Percentiles rank a stretch among this genome's conserved stretches.
Conservation (phyloP, 2,113 vertebrate genomes). For the Nicator chloris region DNA sequence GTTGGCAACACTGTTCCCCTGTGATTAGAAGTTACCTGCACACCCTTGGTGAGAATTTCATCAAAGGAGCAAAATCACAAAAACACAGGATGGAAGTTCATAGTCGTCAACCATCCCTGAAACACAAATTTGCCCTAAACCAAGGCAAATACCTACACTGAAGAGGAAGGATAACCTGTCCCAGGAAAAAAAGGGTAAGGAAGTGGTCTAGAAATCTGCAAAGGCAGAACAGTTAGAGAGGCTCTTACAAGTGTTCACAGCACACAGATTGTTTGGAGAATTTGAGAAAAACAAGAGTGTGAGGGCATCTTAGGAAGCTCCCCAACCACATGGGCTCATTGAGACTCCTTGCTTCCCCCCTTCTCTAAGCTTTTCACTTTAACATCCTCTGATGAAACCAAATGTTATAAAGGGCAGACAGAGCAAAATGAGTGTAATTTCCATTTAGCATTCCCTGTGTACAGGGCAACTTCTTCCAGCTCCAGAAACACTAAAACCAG, state of each 20-base stretch:
- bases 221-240: not conserved
- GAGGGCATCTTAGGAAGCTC: not conserved
- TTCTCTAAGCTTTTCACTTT: conserved; percentile 15
- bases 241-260: not conserved
- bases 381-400: not conserved
- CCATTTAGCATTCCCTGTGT: not conserved
- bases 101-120: not conserved
- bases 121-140: too few relatives aligned
- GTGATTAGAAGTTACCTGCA: not conserved
- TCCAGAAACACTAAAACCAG: not conserved
- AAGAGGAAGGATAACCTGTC: not conserved
- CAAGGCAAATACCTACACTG: too few relatives aligned
- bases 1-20: not conserved
- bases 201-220: not conserved
- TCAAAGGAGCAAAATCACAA: not conserved
- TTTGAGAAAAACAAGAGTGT: not conserved
- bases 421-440: not conserved
- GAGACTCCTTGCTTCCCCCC: not conserved
- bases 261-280: not conserved
- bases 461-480: not conserved
- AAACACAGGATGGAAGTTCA: not conserved
- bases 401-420: not conserved
- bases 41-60: not conserved
- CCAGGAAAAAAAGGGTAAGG: not conserved
- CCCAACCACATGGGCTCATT: not conserved